Conservation (phyloP, 1,140 invertebrate genomes). For the Oncopodura yosiiana region DNA sequence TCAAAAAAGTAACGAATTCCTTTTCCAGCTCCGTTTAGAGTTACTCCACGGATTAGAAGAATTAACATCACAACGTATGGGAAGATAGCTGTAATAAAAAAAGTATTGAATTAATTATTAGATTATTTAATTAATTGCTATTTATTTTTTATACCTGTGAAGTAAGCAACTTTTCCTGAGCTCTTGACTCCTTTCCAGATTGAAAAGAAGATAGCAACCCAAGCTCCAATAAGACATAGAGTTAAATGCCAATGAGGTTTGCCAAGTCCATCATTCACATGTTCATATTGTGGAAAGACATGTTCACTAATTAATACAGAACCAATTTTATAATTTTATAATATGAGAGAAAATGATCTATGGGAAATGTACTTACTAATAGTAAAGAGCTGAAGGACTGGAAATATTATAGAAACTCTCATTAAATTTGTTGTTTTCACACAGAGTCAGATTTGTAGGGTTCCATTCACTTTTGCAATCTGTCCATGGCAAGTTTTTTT, state of each 20-base stretch:
- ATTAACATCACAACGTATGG: slow-evolving; percentile 45
- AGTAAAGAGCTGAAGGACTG: background rate
- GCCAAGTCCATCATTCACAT: too few relatives aligned
- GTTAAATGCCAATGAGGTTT: too few relatives aligned
- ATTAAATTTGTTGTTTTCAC: background rate
- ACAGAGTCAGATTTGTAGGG: background rate
- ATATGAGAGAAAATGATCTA: background rate
- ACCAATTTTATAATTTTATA: too few relatives aligned
- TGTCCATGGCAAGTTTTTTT: slow-evolving; percentile 21
- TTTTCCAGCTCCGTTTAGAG: slow-evolving; percentile 40
- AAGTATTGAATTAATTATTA: background rate
- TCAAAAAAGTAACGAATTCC: background rate
- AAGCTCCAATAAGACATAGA: slow-evolving; percentile 60
- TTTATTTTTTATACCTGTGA: slow-evolving; percentile 4
- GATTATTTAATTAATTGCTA: background rate
- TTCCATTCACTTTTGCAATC: slow-evolving; percentile 3
- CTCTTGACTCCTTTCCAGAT: too few relatives aligned
- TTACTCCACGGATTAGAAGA: slow-evolving; percentile 42
- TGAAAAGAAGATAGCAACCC: too few relatives aligned
- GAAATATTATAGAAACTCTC: background rate
- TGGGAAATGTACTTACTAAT: background rate
- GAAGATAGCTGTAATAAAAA: slow-evolving; percentile 43
- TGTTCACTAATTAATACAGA: background rate
- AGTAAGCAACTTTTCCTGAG: slow-evolving; percentile 47
- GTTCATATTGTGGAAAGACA: slow-evolving; percentile 44